These are phyloP conservation scores for Trachymyrmex cornetzi DNA, from an alignment of 1,140 invertebrate genomes.

Conservation along the genomic window DNA sequence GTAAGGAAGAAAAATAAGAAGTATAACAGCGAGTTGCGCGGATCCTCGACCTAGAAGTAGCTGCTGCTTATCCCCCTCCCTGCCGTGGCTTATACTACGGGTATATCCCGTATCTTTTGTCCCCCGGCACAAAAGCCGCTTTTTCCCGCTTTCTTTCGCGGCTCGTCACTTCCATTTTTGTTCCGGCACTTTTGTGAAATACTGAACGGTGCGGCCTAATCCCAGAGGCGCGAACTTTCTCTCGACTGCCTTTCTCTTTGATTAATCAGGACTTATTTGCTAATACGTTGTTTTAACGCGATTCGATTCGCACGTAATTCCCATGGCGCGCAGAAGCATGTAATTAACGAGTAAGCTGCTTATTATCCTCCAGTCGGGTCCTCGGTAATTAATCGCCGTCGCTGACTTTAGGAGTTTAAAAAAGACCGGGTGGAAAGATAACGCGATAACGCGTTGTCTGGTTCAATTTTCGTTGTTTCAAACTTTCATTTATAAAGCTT, in stretches of 20 bases:
- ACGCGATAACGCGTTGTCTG: slow-evolving; percentile 59
- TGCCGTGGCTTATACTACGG: slow-evolving; percentile 23
- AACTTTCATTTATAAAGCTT: slow-evolving; percentile 62
- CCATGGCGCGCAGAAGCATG: slow-evolving; percentile 25
- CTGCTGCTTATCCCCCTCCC: slow-evolving; percentile 27
- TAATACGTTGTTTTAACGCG: slow-evolving; percentile 65
- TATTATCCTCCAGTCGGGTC: slow-evolving; percentile 64
- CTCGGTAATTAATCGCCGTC: slow-evolving; percentile 68
- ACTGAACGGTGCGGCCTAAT: slow-evolving; percentile 3
- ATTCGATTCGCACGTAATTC: slow-evolving; percentile 62
- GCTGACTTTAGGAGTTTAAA: slow-evolving; percentile 21
- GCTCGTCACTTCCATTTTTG: slow-evolving; percentile 49
- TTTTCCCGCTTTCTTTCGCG: slow-evolving; percentile 1
- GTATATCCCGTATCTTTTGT: slow-evolving; percentile 44
- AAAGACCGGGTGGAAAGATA: slow-evolving; percentile 33
- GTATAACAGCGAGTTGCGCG: slow-evolving; percentile 30
- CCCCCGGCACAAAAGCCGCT: slow-evolving; percentile 60
- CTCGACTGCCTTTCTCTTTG: background rate
- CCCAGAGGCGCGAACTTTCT: slow-evolving; percentile 18
- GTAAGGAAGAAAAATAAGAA: slow-evolving; percentile 84
- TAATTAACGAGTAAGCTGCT: slow-evolving; percentile 73
- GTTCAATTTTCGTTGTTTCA: slow-evolving; percentile 59
- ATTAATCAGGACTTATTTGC: slow-evolving; percentile 48
- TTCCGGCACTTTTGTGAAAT: slow-evolving; percentile 23
- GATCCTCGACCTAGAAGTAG: slow-evolving; percentile 33